Evolutionary conservation across 2,797 vertebrate species (phyloP).

Genomic region (Catharus ustulatus): DNA sequence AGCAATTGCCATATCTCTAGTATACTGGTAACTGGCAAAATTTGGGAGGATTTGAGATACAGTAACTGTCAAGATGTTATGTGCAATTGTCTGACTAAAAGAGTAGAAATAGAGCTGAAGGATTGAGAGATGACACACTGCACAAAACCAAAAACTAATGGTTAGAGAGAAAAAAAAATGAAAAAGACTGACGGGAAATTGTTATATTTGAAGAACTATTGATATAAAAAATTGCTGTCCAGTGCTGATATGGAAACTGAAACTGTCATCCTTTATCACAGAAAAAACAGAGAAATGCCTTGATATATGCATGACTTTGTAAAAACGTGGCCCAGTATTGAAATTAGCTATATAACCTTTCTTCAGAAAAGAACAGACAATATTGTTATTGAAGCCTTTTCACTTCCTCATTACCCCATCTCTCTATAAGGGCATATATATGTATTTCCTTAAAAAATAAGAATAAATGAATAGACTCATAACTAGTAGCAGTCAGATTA

Average conservation of each 20-base stretch:
- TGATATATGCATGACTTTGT: neutral
- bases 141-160: neutral
- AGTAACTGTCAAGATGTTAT: neutral
- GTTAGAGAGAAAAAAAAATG: neutral
- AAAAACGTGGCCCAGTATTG: neutral
- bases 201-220: neutral
- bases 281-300: neutral
- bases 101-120: neutral
- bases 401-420: neutral
- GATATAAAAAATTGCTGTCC: neutral
- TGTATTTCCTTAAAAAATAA: neutral
- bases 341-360: neutral
- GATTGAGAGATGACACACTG: neutral
- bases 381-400: neutral
- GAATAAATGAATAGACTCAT: neutral
- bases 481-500: neutral
- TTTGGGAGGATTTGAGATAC: neutral
- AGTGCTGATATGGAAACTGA: neutral
- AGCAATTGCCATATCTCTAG: neutral
- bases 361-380: neutral
- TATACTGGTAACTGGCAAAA: neutral
- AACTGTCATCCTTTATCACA: neutral
- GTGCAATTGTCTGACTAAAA: neutral
- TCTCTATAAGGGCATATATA: neutral
- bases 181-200: accelerated